These are phyloP conservation scores for Oreochromis spilurus DNA, from an alignment of 2,113 vertebrate genomes.

Conservation along the genomic window DNA sequence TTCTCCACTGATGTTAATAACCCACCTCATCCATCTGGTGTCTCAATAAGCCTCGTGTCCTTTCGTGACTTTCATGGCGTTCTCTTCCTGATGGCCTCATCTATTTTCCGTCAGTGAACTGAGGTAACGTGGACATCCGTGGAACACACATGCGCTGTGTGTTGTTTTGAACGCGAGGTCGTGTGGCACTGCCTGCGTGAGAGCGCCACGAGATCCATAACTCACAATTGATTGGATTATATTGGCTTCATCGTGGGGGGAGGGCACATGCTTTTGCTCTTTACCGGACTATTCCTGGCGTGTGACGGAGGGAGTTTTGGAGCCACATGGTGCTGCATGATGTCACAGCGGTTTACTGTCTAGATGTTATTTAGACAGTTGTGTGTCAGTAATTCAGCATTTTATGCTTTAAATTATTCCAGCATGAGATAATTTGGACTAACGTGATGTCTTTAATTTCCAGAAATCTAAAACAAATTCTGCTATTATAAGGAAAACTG, in stretches of 20 bases:
- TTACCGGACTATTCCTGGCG: constrained; percentile 5
- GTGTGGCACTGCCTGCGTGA: background rate
- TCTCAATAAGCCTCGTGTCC: background rate
- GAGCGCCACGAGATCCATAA: constrained; percentile 47
- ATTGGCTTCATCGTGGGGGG: constrained; percentile 32
- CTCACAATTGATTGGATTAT: constrained; percentile 60
- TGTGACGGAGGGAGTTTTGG: background rate
- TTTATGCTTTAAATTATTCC: background rate
- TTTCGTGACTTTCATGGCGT: background rate
- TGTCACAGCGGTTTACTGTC: constrained; percentile 9
- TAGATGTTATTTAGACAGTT: background rate
- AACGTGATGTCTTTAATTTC: background rate
- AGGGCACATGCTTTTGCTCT: constrained; percentile 2
- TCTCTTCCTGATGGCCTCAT: background rate
- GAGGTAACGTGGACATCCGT: background rate
- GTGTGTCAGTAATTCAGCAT: background rate
- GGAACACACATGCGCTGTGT: background rate
- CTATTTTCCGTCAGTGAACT: background rate
- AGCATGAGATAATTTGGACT: background rate
- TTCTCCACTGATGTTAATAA: background rate
- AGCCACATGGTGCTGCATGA: constrained; percentile 12
- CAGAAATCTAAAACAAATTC: background rate
- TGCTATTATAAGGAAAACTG: background rate
- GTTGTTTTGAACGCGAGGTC: background rate
- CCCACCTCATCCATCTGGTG: background rate